These are phyloP conservation scores for Lepas anatifera DNA, from an alignment of 2,888 invertebrate species.

Conservation along the genomic window DNA sequence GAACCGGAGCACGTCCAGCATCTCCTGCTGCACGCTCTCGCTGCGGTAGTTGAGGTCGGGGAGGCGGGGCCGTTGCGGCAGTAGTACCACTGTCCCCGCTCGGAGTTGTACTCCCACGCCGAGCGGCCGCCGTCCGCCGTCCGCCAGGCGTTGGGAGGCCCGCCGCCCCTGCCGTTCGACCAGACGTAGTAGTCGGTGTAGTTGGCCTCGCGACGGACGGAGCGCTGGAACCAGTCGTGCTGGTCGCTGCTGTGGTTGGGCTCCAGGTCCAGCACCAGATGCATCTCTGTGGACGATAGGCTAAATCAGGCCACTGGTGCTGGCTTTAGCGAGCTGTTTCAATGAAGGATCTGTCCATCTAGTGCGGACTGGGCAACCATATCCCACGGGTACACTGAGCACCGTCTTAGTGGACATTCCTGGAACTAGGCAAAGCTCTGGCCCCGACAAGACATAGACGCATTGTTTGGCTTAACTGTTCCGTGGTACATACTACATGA, in stretches of 20 bases:
- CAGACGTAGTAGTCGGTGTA: conserved; percentile 69
- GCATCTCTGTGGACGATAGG: conserved; percentile 37
- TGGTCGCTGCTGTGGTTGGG: conserved; percentile 59
- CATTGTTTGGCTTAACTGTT: too few relatives aligned
- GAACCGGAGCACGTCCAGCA: conserved; percentile 30
- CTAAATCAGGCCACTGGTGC: too few relatives aligned
- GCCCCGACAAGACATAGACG: too few relatives aligned
- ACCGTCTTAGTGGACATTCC: too few relatives aligned
- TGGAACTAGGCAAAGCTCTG: too few relatives aligned
- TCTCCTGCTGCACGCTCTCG: conserved; percentile 29
- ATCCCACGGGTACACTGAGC: too few relatives aligned
- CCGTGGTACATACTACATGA: too few relatives aligned
- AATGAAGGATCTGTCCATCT: too few relatives aligned
- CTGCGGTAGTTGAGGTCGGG: conserved; percentile 76
- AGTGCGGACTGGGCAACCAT: too few relatives aligned
- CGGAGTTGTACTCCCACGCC: conserved; percentile 57
- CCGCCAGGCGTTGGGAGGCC: conserved; percentile 58
- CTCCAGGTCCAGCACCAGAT: conserved; percentile 58
- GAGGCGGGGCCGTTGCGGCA: conserved; percentile 52
- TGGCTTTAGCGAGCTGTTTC: too few relatives aligned
- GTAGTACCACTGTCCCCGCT: conserved; percentile 59
- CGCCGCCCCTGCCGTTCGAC: conserved; percentile 37
- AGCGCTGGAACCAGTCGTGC: conserved; percentile 58
- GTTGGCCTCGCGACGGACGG: conserved; percentile 43
- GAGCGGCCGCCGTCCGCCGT: conserved; percentile 54